A percentile compares a stretch with the other conserved stretches of the same genome.
Conservation (phyloP, 2,888 invertebrate genomes). For the Yponomeuta plumbellus region DNA sequence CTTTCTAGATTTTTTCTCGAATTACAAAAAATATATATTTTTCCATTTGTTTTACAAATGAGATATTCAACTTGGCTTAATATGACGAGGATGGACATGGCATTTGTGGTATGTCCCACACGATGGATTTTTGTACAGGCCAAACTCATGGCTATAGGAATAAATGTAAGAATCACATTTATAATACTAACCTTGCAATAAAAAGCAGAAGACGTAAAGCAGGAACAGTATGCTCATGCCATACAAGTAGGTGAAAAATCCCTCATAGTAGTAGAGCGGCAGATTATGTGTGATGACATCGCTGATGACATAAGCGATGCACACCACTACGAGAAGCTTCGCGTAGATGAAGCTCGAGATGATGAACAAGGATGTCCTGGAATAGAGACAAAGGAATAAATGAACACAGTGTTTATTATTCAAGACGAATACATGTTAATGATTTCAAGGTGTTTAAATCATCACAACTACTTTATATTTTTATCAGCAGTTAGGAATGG, state of each 20-base stretch:
- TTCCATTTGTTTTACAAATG: no score
- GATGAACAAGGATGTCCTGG: conserved; percentile 95
- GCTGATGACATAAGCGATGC: conserved; percentile 95
- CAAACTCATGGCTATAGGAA: no score
- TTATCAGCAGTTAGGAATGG: not conserved
- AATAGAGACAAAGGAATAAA: conserved; percentile 46
- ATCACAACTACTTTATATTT: not conserved
- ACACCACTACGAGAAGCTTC: conserved; percentile 94
- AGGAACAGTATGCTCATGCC: conserved; percentile 95
- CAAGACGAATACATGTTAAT: not conserved
- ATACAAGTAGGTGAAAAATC: conserved; percentile 95
- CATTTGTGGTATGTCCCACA: no score
- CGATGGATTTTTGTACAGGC: no score
- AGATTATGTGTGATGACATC: conserved; percentile 95
- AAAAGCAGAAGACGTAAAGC: conserved; percentile 95
- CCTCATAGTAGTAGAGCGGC: conserved; percentile 95
- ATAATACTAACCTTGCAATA: conserved; percentile 82
- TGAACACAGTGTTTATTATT: not conserved
- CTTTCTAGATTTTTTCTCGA: no score
- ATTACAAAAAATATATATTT: no score
- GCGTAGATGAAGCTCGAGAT: conserved; percentile 98
- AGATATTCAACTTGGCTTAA: no score
- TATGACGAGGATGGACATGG: no score
- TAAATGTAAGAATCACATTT: no score
- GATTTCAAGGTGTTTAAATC: not conserved